These are phyloP conservation scores for Danio albolineatus DNA, from an alignment of 2,797 vertebrate species.

Conservation along the genomic window DNA sequence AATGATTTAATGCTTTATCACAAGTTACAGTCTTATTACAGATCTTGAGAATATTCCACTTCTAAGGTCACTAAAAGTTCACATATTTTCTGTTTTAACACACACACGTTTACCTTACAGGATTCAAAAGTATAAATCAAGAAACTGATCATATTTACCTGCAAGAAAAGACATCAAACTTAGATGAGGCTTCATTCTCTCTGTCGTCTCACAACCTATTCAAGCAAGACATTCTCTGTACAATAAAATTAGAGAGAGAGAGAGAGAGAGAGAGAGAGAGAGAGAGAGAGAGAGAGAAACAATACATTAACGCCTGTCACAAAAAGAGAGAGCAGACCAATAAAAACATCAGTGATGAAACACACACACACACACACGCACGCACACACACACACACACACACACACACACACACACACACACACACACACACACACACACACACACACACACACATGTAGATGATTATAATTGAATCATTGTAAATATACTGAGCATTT, in stretches of 20 bases:
- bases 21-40: neutral
- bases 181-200: conserved; percentile 21
- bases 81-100: neutral
- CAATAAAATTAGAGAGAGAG: neutral
- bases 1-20: too few relatives aligned
- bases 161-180: conserved; percentile 16
- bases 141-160: conserved; percentile 38
- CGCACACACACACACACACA: too few relatives aligned
- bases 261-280: neutral
- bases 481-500: too few relatives aligned
- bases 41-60: neutral
- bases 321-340: too few relatives aligned
- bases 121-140: neutral
- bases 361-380: too few relatives aligned
- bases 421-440: too few relatives aligned
- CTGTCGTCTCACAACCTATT: neutral
- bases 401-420: too few relatives aligned
- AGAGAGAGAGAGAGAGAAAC: too few relatives aligned
- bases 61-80: neutral
- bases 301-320: too few relatives aligned
- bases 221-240: neutral
- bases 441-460: too few relatives aligned
- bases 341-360: too few relatives aligned
- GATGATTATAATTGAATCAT: too few relatives aligned
- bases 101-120: neutral